phyloP scores from a whole-genome alignment of 1,140 invertebrate species.

The Bacillus rossius region DNA sequence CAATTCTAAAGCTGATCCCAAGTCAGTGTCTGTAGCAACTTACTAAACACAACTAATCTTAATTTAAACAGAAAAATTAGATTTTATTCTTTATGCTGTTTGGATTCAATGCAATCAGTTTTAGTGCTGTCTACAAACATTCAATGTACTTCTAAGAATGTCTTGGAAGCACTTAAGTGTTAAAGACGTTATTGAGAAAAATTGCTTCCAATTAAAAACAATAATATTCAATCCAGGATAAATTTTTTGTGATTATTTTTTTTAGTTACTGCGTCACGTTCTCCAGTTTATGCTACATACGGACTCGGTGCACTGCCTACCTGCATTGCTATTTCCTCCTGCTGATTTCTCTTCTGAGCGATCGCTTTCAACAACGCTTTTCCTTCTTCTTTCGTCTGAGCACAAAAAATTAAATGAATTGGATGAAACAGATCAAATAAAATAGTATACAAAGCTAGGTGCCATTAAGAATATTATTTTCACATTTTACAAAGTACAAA shows the following conservation, averaged over 20 bases:
- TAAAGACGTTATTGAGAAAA: too few species aligned
- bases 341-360: slow-evolving; percentile 54
- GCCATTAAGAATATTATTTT: not conserved
- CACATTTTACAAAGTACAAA: not conserved
- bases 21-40: too few species aligned
- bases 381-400: slow-evolving; percentile 84
- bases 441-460: not conserved
- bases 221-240: not conserved
- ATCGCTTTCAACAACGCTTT: slow-evolving; percentile 83
- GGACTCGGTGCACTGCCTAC: slow-evolving; percentile 29
- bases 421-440: not conserved
- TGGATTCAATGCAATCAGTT: too few species aligned
- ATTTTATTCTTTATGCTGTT: too few species aligned
- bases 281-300: not conserved
- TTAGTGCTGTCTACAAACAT: too few species aligned
- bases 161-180: too few species aligned
- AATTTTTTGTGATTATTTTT: not conserved
- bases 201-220: not conserved
- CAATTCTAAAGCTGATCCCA: too few species aligned
- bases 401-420: slow-evolving; percentile 22
- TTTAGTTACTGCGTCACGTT: not conserved
- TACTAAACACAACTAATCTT: too few species aligned
- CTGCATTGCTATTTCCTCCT: slow-evolving; percentile 45
- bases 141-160: too few species aligned
- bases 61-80: too few species aligned